Evolutionary conservation across 2,888 invertebrate species (phyloP).

Genomic region (Acleris laterana): DNA sequence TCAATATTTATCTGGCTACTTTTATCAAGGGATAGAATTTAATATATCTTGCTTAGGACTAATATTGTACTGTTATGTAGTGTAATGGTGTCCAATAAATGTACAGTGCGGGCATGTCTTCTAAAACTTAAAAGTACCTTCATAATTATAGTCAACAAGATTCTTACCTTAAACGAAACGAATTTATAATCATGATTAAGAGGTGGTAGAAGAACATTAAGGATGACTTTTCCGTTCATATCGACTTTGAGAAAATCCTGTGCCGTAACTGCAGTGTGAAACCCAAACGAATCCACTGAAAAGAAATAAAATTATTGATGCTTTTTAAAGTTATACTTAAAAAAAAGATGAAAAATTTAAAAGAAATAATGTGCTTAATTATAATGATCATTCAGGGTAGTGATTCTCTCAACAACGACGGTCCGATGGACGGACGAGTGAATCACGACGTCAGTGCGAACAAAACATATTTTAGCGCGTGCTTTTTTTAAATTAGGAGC

Average conservation of each 20-base stretch:
- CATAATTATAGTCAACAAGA: too few relatives aligned
- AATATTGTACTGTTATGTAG: too few relatives aligned
- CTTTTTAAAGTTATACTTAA: neutral
- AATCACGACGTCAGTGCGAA: too few relatives aligned
- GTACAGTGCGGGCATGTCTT: too few relatives aligned
- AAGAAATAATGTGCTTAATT: neutral
- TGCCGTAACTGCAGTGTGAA: constrained; percentile 53
- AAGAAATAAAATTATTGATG: constrained; percentile 16
- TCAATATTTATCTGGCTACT: too few relatives aligned
- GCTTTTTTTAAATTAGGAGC: too few relatives aligned
- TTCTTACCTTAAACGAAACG: constrained; percentile 44
- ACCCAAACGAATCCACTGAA: constrained; percentile 34
- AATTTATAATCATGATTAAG: constrained; percentile 40
- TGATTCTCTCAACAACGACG: too few relatives aligned
- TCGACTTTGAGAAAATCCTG: constrained; percentile 56
- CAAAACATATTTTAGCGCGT: too few relatives aligned
- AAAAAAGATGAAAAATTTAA: neutral
- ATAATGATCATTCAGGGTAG: neutral
- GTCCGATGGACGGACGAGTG: too few relatives aligned
- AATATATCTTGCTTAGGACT: too few relatives aligned
- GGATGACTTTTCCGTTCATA: constrained; percentile 62
- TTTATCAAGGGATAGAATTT: too few relatives aligned
- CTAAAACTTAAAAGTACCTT: neutral
- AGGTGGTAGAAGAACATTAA: constrained; percentile 47
- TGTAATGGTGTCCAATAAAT: too few relatives aligned